Evolutionary conservation across 2,888 invertebrate genomes (phyloP), one percentile per base, ranked within the genome.

Genomic region (Brenthis ino): DNA sequence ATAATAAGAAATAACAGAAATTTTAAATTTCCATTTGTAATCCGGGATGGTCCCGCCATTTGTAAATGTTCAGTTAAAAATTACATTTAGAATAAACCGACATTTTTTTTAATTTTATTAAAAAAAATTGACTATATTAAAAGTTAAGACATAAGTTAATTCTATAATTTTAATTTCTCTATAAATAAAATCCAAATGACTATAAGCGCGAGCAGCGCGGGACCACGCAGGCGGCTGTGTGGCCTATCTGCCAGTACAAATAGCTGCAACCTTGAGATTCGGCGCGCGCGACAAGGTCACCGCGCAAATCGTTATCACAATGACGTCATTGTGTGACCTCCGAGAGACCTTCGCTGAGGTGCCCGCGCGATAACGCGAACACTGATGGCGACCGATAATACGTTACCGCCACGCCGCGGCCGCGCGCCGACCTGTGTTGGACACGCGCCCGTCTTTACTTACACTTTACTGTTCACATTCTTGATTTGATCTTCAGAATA

Each of bases 251-350:
- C 84, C 87, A 87, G 86, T 91, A 87, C 92, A 91, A 92, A 93
- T 91, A 91, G 89, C 87, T 82, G 85, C 85, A 84, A 90, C 92
- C 92, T 93, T 92, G 92, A 85, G 83, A 87, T 93, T 93, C 87
- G 90, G 91, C 90, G 89, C 85, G 82, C 87, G 86, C 87, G 90
- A 85, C 92, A 93, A 92, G 92, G 92, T 91, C 92, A 91, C 82
- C 87, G 88, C 89, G 91, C 92, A 87, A 91, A 92, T 91, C 88
- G 91, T 93, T 93, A 93, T 93, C 93, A 92, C 83, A 79, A 86
- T 91, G 91, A 91, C 92, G 93, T 92, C 88, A 90, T 84, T 85
- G 82, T 78, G 82, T 86, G 89, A 93, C 92, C 92, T 92, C 89
- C 90, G 80, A 72, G 77, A 74, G 84, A 84, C 84, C 84, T 84